These are phyloP conservation scores for Julus scanicus DNA, from an alignment of 2,888 invertebrate genomes.

Conservation along the genomic window DNA sequence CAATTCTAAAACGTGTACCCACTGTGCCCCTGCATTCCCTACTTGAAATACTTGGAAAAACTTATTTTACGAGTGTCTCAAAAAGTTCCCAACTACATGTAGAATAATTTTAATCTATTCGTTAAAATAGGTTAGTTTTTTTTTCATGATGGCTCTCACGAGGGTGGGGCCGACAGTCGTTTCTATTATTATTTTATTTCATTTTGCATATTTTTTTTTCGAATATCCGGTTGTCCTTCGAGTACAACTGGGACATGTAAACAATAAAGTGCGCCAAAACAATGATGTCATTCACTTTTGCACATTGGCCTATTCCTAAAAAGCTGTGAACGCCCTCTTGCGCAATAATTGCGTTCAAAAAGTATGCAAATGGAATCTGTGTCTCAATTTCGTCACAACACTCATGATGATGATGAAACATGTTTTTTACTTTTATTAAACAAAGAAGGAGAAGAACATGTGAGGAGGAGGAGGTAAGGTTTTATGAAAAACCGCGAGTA, in stretches of 20 bases:
- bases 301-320: neutral
- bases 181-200: slow-evolving; percentile 17
- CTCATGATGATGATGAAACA: neutral
- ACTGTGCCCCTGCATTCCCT: no score
- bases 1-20: no score
- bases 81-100: no score
- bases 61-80: no score
- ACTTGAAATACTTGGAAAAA: no score
- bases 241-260: slow-evolving; percentile 11
- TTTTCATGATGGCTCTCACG: neutral
- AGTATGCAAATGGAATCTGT: neutral
- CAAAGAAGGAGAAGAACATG: neutral
- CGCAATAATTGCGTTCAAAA: neutral
- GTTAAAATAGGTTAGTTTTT: neutral
- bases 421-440: neutral
- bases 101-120: no score
- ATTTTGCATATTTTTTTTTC: neutral
- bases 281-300: slow-evolving; percentile 13
- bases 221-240: slow-evolving; percentile 24
- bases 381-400: neutral
- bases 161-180: neutral
- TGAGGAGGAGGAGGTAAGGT: neutral
- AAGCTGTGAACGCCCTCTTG: slow-evolving; percentile 29
- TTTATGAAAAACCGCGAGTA: neutral
- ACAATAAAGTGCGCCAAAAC: slow-evolving; percentile 16